Percentiles rank a stretch among this genome's conserved stretches.
Evolutionary conservation across 2,888 invertebrate genomes (phyloP).

Genomic region (Eristalis arbustorum): DNA sequence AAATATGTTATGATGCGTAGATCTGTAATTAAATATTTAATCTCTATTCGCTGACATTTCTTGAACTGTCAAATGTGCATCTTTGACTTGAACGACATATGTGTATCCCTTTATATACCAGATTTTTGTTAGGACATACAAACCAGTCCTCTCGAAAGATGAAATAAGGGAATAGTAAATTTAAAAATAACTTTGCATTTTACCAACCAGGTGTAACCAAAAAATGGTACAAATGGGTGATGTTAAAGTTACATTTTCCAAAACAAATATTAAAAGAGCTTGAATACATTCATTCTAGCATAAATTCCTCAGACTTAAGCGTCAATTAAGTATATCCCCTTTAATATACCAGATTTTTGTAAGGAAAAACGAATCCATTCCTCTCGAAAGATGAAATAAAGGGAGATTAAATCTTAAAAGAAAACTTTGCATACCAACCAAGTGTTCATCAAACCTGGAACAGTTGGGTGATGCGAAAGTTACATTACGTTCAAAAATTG

Average conservation of each 20-base stretch:
- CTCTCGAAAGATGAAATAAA: constrained; percentile 52
- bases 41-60: too few relatives aligned
- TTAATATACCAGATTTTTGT: constrained; percentile 1
- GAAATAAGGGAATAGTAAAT: constrained; percentile 81
- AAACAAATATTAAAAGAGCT: not conserved
- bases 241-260: constrained; percentile 68
- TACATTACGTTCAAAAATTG: too few relatives aligned
- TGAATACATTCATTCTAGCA: not conserved
- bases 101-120: constrained; percentile 39
- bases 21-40: too few relatives aligned
- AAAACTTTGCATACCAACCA: constrained; percentile 60
- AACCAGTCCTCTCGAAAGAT: constrained; percentile 76
- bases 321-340: not conserved
- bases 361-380: not conserved
- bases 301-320: too few relatives aligned
- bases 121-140: constrained; percentile 29
- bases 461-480: constrained; percentile 73
- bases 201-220: constrained; percentile 76
- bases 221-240: constrained; percentile 75
- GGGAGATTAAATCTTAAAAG: constrained; percentile 29
- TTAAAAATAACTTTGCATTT: constrained; percentile 73
- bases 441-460: constrained; percentile 9
- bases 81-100: too few relatives aligned
- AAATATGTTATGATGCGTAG: too few relatives aligned
- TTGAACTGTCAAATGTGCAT: too few relatives aligned